Conservation (phyloP, 2,888 invertebrate genomes). For the Polydrusus tereticollis region DNA sequence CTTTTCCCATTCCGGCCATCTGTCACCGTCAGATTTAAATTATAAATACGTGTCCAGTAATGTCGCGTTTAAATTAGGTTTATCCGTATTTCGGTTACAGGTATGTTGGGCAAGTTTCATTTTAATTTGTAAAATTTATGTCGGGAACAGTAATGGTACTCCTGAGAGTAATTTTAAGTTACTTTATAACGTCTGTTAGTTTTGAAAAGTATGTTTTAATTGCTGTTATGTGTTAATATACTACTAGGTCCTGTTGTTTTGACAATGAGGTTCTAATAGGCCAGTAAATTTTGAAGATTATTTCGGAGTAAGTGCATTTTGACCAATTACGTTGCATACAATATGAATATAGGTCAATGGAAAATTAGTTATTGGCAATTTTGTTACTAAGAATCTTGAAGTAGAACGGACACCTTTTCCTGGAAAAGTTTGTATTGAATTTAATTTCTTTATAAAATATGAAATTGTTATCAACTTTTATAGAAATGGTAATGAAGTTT, state of each 20-base stretch:
- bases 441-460: no score
- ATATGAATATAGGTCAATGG: no score
- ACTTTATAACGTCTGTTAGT: neutral
- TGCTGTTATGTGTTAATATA: neutral
- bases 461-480: no score
- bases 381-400: no score
- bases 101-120: constrained; percentile 8
- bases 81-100: constrained; percentile 4
- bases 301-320: no score
- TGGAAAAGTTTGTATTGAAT: no score
- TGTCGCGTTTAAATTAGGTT: constrained; percentile 1
- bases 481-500: no score
- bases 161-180: constrained; percentile 10
- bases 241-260: neutral
- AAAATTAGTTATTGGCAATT: no score
- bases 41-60: constrained; percentile 1
- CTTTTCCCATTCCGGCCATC: neutral
- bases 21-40: constrained; percentile 4
- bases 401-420: no score
- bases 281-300: no score
- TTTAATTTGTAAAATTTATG: constrained; percentile 21
- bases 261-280: no score
- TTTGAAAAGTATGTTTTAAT: neutral
- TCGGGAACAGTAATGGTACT: constrained; percentile 7
- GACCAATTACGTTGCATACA: no score